Evolutionary conservation across 2,797 vertebrate species (phyloP).

Genomic region (Morelia viridis): DNA sequence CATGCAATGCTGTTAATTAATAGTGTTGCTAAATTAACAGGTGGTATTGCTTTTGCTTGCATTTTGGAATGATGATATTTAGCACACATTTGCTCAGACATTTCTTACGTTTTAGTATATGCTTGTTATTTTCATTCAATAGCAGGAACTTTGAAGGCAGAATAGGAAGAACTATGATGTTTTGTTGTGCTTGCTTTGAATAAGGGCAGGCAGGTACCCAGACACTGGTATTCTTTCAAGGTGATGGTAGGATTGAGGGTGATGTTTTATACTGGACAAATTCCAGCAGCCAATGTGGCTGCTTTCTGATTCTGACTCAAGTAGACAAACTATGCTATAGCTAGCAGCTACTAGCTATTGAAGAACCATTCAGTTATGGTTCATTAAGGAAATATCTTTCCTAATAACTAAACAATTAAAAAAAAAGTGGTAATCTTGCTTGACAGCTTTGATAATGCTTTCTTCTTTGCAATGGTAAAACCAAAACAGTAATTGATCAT

Average conservation of each 20-base stretch:
- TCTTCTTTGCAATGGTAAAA: background rate
- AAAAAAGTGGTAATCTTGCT: background rate
- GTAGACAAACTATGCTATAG: too few species aligned
- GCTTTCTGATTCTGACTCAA: background rate
- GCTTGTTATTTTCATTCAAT: background rate
- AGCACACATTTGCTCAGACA: background rate
- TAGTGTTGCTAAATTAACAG: background rate
- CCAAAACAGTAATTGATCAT: background rate
- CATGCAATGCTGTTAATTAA: background rate
- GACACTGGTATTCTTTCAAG: background rate
- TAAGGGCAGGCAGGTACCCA: background rate
- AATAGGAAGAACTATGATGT: background rate
- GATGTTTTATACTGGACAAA: background rate
- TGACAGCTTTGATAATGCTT: background rate
- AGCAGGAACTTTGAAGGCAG: background rate
- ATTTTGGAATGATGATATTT: background rate
- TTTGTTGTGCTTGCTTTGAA: background rate
- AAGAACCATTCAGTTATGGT: background rate
- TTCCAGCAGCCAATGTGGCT: background rate
- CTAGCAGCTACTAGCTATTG: background rate
- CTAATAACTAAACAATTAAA: background rate
- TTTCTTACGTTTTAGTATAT: background rate
- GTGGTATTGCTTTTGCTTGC: background rate
- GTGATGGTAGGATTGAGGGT: too few species aligned
- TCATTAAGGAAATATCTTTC: background rate